Evolutionary conservation across 2,888 invertebrate species (phyloP), one percentile per base, ranked within the genome.

Genomic region (Catocala fraxini): DNA sequence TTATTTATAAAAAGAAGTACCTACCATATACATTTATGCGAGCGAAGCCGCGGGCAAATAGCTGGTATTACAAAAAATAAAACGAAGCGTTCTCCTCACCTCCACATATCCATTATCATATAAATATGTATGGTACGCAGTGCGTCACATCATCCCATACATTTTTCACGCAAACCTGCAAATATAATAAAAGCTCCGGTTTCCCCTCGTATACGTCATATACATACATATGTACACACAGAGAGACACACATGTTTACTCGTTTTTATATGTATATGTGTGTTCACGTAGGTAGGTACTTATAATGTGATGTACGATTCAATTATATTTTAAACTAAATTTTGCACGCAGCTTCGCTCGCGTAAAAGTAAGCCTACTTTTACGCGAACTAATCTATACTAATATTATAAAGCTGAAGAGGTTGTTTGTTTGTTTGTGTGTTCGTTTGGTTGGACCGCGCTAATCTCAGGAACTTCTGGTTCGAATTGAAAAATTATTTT

Each of bases 101-200:
- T 6, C 1, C 1, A 5, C 4, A 33, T 10, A 71, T 61, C 64
- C 71, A 73, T 77, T 77, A 79, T 64, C 70, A 76, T 70, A 79
- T 76, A 80, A 78, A 80, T 77, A 74, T 68, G 65, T 70, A 73
- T 68, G 51, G 47, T 56, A 72, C 63, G 69, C 71, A 66, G 68
- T 45, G 56, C 63, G 75, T 70, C 81, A 80, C 82, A 81, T 82
- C 83, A 80, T 63, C 47, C 77, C 86, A 83, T 88, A 87, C 86
- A 88, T 90, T 88, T 88, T 90, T 90, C 81, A 88, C 78, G 79
- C 81, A 82, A 84, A 73, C 82, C 81, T 74, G 80, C 78, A 89
- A 90, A 90, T 89, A 85, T 90, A 89, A 91, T 91, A 90, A 89
- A 89, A 85, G 77, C 75, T 64, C 64, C 72, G 67, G 74, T 75